Percentiles rank a stretch among this genome's conserved stretches.
Evolutionary conservation across 2,888 invertebrate species (phyloP).

Genomic region (Eilema caniola): DNA sequence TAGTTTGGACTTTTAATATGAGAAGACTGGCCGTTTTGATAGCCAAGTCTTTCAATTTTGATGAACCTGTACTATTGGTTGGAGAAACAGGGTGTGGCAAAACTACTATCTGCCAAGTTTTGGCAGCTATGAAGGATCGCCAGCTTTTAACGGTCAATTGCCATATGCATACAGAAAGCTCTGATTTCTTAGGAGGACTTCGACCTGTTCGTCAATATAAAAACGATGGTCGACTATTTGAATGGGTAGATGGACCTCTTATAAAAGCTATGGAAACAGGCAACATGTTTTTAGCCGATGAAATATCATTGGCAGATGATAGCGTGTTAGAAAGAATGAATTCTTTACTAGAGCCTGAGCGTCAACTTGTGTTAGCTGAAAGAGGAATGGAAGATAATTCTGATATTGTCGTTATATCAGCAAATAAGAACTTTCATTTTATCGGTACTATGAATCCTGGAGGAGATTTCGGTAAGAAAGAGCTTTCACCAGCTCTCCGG

Average conservation of each 20-base stretch:
- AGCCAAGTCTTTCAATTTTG: conserved; percentile 94
- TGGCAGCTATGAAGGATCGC: conserved; percentile 90
- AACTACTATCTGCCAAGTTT: conserved; percentile 97
- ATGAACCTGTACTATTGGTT: conserved; percentile 97
- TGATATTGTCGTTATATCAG: conserved; percentile 88
- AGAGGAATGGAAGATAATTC: conserved; percentile 90
- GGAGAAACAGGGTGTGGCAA: conserved; percentile 99
- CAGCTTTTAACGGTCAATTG: conserved; percentile 96
- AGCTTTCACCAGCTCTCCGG: conserved; percentile 98
- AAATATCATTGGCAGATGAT: conserved; percentile 99
- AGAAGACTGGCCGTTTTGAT: conserved; percentile 92
- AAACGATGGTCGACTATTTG: conserved; percentile 91
- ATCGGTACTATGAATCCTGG: conserved; percentile 99
- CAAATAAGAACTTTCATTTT: conserved; percentile 94
- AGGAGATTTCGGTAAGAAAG: conserved; percentile 99
- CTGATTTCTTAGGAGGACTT: conserved; percentile 98
- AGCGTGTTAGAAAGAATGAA: conserved; percentile 99
- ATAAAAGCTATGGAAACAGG: conserved; percentile 96
- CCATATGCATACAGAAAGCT: conserved; percentile 99
- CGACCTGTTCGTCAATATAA: conserved; percentile 93
- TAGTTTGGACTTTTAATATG: conserved; percentile 98
- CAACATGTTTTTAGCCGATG: conserved; percentile 97
- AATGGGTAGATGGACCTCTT: conserved; percentile 99
- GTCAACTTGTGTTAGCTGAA: conserved; percentile 96
- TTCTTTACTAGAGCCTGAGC: conserved; percentile 97